Evolutionary conservation across 1,140 invertebrate genomes (phyloP), one percentile per base, ranked within the genome.

Genomic region (Homalodisca vitripennis): DNA sequence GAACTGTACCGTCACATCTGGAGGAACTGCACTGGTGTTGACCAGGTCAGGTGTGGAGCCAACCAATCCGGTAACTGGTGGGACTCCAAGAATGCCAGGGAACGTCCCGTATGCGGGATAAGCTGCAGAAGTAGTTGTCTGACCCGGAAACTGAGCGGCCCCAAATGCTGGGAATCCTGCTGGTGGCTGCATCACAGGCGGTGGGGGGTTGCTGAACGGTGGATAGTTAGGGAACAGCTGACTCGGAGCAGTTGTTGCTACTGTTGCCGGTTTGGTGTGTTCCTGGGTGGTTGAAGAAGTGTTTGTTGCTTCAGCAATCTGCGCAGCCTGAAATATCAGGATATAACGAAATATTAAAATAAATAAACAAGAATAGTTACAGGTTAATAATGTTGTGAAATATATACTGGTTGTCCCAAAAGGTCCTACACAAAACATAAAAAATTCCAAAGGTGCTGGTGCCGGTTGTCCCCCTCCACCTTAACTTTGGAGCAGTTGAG

Each of bases 241-340:
- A n/a, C n/a, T n/a, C n/a, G n/a, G n/a, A n/a, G 51, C 53, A 20
- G n/a, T 27, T 26, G 60, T 31, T 1, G 17, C 63, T 29, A 60
- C 24, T 27, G 12, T 60, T 20, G 22, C 6, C 13, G 14, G 12
- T 27, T 55, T 46, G 2, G 46, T 22, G 1, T 1, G 32, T 30
- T 27, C 67, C 22, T 29, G 29, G 17, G 60, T 64, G 3, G 68
- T 53, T 1, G 70, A 48, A 1, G 66, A 57, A 1, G 71, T 65
- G 22, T 69, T 69, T 30, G 66, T 66, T 1, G 64, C 65, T 29
- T 34, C 67, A 27, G 62, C 53, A 10, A 29, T 3, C 20, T 30
- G 46, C 29, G 62, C n/a, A 47, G 69, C 63, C n/a, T 47, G 29
- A n/a, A 30, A 32, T n/a, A n/a, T n/a, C n/a, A n/a, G n/a, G n/a